A percentile compares a stretch with the other conserved stretches of the same genome.
Evolutionary conservation across 2,113 vertebrate genomes (phyloP).

Genomic region (Donacobius atricapilla): DNA sequence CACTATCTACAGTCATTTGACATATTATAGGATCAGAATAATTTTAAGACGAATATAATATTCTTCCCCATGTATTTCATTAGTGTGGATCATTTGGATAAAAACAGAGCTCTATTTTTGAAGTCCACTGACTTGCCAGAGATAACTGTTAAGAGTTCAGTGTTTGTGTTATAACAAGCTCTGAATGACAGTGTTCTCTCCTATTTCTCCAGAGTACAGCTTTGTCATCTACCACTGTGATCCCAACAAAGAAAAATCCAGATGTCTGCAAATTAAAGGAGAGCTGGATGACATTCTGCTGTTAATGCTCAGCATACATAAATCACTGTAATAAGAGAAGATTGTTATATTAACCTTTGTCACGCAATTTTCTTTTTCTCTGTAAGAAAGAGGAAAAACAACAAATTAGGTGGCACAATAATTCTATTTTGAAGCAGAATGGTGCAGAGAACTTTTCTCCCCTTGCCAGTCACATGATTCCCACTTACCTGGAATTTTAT

Average conservation of each 20-base stretch:
- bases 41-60: conserved; percentile 45
- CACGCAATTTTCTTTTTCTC: conserved; percentile 65
- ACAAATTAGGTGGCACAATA: conserved; percentile 58
- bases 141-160: conserved; percentile 43
- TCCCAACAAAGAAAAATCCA: conserved; percentile 67
- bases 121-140: conserved; percentile 58
- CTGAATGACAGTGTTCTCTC: conserved; percentile 65
- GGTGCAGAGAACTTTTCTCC: conserved; percentile 16
- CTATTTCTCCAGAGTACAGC: conserved; percentile 51
- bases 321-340: conserved; percentile 80
- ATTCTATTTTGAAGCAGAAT: conserved; percentile 52
- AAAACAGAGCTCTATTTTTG: conserved; percentile 63
- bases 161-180: conserved; percentile 30
- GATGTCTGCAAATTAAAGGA: conserved; percentile 75
- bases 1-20: conserved; percentile 30
- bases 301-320: conserved; percentile 79
- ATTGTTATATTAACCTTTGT: conserved; percentile 78
- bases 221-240: conserved; percentile 74
- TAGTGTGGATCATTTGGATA: conserved; percentile 59
- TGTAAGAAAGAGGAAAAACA: conserved; percentile 68
- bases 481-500: not conserved
- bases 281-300: conserved; percentile 72
- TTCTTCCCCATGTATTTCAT: conserved; percentile 65
- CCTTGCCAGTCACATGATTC: not conserved
- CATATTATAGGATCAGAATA: conserved; percentile 25